Percentiles rank a stretch among this genome's conserved stretches.
These are phyloP conservation scores for Atlantisia rogersi DNA, from an alignment of 2,113 vertebrate genomes.

Conservation along the genomic window DNA sequence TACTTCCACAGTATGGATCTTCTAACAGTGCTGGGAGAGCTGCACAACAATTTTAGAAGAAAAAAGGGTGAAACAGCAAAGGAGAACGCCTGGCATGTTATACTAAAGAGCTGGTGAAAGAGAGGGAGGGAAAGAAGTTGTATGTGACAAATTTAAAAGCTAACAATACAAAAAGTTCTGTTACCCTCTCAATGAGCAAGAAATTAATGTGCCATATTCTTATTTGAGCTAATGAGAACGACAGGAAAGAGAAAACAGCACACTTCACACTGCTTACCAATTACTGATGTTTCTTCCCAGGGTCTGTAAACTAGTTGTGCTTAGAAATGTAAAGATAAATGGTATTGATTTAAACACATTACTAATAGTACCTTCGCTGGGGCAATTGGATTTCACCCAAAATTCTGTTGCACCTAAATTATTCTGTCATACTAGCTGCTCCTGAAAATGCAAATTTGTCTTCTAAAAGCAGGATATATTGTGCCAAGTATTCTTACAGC, in stretches of 20 bases:
- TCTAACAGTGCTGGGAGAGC: background rate
- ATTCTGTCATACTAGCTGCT: constrained; percentile 40
- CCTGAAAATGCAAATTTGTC: constrained; percentile 43
- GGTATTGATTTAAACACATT: constrained; percentile 46
- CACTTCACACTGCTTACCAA: background rate
- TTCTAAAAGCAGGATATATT: constrained; percentile 34
- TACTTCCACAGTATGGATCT: background rate
- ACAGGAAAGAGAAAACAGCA: background rate
- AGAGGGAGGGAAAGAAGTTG: background rate
- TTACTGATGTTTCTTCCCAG: constrained; percentile 3
- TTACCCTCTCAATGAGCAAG: background rate
- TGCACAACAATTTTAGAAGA: background rate
- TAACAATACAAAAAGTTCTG: background rate
- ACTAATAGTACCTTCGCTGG: constrained; percentile 6
- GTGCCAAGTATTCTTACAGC: background rate
- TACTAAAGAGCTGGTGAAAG: background rate
- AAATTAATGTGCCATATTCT: background rate
- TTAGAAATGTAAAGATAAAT: constrained; percentile 49
- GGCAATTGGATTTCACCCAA: constrained; percentile 46
- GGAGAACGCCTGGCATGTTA: background rate
- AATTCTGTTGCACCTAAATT: constrained; percentile 48
- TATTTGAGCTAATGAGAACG: background rate
- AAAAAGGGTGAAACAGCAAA: background rate
- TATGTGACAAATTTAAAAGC: background rate
- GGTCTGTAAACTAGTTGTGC: background rate